Conservation (phyloP, 2,888 invertebrate species). For the Cerastis leucographa region DNA sequence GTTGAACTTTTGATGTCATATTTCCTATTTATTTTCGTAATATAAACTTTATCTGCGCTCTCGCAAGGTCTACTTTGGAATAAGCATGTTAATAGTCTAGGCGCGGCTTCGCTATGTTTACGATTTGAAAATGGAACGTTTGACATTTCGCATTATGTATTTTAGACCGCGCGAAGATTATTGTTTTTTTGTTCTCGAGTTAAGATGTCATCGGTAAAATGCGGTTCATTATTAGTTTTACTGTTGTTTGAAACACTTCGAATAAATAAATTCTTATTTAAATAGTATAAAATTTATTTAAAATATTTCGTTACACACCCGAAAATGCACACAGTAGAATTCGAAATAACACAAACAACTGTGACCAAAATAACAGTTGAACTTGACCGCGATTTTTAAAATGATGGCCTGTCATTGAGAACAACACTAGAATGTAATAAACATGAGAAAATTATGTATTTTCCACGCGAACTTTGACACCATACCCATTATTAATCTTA, state of each 20-base stretch:
- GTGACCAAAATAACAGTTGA: conserved; percentile 23
- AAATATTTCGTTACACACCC: not conserved
- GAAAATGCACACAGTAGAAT: not conserved
- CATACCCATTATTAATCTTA: conserved; percentile 5
- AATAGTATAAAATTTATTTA: conserved; percentile 13
- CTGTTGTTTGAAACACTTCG: conserved; percentile 21
- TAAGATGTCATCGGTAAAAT: conserved; percentile 19
- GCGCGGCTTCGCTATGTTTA: conserved; percentile 66
- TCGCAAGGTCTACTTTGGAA: conserved; percentile 17
- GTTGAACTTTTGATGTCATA: conserved; percentile 61
- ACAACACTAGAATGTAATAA: conserved; percentile 34
- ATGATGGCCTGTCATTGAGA: conserved; percentile 29
- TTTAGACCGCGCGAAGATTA: conserved; percentile 52
- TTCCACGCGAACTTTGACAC: conserved; percentile 7
- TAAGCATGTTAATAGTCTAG: conserved; percentile 50
- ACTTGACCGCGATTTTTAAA: conserved; percentile 49
- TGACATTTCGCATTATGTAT: conserved; percentile 73
- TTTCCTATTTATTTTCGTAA: conserved; percentile 25
- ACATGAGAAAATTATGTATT: conserved; percentile 40
- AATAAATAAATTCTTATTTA: not conserved
- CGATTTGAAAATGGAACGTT: conserved; percentile 78
- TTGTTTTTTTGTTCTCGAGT: conserved; percentile 43
- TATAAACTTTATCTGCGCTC: conserved; percentile 27
- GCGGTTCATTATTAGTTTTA: conserved; percentile 33
- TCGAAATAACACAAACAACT: conserved; percentile 19